A percentile compares a stretch with the other conserved stretches of the same genome.
Conservation (phyloP, 2,797 vertebrate species). For the Chelon auratus region DNA sequence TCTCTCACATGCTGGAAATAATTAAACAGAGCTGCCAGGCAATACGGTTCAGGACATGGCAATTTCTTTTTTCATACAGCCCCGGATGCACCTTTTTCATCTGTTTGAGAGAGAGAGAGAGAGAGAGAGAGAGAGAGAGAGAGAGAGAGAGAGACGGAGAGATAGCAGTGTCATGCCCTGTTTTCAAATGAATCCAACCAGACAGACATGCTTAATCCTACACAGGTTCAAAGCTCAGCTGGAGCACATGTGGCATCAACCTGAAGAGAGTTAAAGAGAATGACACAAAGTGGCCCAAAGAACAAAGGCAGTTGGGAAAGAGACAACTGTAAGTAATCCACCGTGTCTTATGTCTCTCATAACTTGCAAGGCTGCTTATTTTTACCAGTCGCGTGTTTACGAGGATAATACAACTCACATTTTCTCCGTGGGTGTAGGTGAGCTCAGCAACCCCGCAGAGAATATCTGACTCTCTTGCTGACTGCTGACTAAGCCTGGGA, state of each 20-base stretch:
- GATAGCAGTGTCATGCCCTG: constrained; percentile 31
- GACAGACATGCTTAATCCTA: constrained; percentile 78
- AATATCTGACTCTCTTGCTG: constrained; percentile 8
- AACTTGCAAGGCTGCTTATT: constrained; percentile 42
- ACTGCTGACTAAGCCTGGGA: constrained; percentile 40
- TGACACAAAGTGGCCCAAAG: constrained; percentile 55
- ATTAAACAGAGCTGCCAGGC: constrained; percentile 53
- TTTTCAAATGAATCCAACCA: constrained; percentile 67
- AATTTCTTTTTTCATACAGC: background rate
- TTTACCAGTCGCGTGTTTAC: constrained; percentile 40
- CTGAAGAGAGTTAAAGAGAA: constrained; percentile 70
- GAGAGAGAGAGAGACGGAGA: background rate
- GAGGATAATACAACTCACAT: constrained; percentile 43
- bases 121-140: background rate
- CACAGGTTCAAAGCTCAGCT: constrained; percentile 75
- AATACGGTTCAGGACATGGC: constrained; percentile 5
- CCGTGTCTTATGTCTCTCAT: constrained; percentile 47
- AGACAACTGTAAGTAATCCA: constrained; percentile 52
- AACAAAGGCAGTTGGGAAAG: constrained; percentile 48
- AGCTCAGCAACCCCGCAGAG: constrained; percentile 35
- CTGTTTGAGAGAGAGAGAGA: background rate
- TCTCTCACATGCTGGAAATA: constrained; percentile 65
- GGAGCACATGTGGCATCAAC: constrained; percentile 82
- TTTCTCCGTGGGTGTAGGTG: constrained; percentile 50
- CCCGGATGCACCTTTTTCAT: constrained; percentile 6